These are phyloP conservation scores for Microctenopoma steveboyesi DNA, from an alignment of 2,797 vertebrate species.

Conservation along the genomic window DNA sequence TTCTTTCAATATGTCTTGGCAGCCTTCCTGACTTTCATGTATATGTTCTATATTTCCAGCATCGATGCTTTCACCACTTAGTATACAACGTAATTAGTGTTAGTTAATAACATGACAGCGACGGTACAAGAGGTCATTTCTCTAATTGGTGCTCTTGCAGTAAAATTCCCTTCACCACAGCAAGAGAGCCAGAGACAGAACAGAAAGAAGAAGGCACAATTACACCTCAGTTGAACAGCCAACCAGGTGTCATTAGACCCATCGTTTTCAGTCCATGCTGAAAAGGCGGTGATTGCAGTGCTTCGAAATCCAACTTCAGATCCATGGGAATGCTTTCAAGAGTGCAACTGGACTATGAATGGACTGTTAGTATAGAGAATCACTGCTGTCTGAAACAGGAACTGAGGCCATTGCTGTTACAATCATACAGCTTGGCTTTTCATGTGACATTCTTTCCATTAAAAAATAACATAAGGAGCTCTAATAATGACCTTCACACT, in stretches of 20 bases:
- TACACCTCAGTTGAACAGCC: conserved; percentile 22
- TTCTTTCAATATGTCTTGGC: too few relatives aligned
- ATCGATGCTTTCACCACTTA: neutral
- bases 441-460: neutral
- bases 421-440: conserved; percentile 21
- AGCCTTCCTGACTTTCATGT: too few relatives aligned
- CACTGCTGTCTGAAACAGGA: conserved; percentile 46
- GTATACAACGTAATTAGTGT: conserved; percentile 9
- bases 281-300: conserved; percentile 65
- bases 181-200: conserved; percentile 18
- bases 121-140: conserved; percentile 5
- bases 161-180: neutral
- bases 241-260: conserved; percentile 35
- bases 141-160: conserved; percentile 8
- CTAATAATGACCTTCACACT: neutral
- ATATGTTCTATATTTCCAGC: too few relatives aligned
- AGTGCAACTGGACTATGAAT: conserved; percentile 62
- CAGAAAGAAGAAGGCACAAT: conserved; percentile 27
- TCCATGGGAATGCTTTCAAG: conserved; percentile 60
- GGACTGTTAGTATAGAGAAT: conserved; percentile 70
- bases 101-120: conserved; percentile 3
- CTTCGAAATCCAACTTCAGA: conserved; percentile 45
- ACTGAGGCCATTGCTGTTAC: conserved; percentile 24
- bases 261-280: conserved; percentile 39
- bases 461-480: neutral